These are phyloP conservation scores for Kryphioiulus occultus DNA, from an alignment of 2,888 invertebrate species.

Conservation along the genomic window DNA sequence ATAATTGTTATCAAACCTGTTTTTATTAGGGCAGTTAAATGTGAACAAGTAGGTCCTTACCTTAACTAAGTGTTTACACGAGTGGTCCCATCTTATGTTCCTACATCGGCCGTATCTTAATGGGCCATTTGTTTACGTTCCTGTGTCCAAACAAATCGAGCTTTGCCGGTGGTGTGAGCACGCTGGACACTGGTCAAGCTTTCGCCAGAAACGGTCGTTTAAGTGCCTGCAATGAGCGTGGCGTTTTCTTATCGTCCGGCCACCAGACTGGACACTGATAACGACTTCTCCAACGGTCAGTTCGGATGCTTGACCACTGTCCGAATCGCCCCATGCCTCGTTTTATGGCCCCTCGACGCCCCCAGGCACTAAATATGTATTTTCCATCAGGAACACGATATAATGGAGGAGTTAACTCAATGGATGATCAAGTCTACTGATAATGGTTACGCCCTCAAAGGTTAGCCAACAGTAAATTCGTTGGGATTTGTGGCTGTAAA, in stretches of 20 bases:
- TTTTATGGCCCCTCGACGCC: background rate
- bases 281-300: background rate
- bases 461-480: too few relatives aligned
- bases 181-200: background rate
- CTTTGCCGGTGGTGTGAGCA: too few relatives aligned
- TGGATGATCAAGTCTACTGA: background rate
- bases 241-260: background rate
- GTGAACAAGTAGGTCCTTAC: background rate
- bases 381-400: background rate
- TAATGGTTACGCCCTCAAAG: background rate
- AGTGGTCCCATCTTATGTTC: background rate
- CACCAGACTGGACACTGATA: background rate
- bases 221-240: background rate
- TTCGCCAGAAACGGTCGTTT: conserved; percentile 9
- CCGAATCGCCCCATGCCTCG: too few relatives aligned
- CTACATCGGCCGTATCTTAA: background rate
- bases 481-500: too few relatives aligned
- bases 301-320: background rate
- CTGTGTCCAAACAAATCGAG: background rate
- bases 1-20: background rate
- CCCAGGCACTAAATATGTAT: background rate
- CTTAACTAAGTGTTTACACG: conserved; percentile 16
- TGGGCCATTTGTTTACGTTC: background rate
- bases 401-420: background rate
- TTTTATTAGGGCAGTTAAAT: background rate